Evolutionary conservation across 1,140 invertebrate genomes (phyloP).

Genomic region (Papilio glaucus): DNA sequence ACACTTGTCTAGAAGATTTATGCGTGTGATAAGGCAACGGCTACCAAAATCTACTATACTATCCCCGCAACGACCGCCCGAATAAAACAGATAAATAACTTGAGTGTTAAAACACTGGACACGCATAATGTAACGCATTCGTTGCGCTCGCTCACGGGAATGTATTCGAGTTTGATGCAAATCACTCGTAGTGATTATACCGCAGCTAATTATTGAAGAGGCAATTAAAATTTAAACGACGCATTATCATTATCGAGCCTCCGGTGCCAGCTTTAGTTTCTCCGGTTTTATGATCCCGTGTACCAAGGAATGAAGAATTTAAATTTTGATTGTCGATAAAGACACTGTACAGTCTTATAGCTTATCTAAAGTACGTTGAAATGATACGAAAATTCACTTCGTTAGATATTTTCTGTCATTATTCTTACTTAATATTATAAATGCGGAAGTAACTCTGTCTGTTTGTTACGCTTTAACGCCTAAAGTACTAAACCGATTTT

Average conservation of each 20-base stretch:
- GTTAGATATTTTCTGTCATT: not conserved
- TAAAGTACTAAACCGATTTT: no score
- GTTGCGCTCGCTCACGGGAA: conserved; percentile 26
- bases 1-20: conserved; percentile 8
- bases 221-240: conserved; percentile 25
- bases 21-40: not conserved
- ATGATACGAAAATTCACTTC: not conserved
- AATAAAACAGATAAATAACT: not conserved
- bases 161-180: conserved; percentile 34
- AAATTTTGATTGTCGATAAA: conserved; percentile 3
- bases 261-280: not conserved
- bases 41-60: conserved; percentile 23
- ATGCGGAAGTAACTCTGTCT: no score
- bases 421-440: no score
- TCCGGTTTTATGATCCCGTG: not conserved
- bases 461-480: no score
- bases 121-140: not conserved
- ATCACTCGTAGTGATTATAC: conserved; percentile 30
- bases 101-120: conserved; percentile 17
- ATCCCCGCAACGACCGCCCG: not conserved
- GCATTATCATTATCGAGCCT: conserved; percentile 8
- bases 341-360: not conserved
- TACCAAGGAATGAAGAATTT: not conserved
- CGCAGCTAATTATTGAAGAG: conserved; percentile 29
- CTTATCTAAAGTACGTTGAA: not conserved